A percentile compares a stretch with the other conserved stretches of the same genome.
Conservation (phyloP, 2,888 invertebrate genomes). For the Pimpla rufipes region DNA sequence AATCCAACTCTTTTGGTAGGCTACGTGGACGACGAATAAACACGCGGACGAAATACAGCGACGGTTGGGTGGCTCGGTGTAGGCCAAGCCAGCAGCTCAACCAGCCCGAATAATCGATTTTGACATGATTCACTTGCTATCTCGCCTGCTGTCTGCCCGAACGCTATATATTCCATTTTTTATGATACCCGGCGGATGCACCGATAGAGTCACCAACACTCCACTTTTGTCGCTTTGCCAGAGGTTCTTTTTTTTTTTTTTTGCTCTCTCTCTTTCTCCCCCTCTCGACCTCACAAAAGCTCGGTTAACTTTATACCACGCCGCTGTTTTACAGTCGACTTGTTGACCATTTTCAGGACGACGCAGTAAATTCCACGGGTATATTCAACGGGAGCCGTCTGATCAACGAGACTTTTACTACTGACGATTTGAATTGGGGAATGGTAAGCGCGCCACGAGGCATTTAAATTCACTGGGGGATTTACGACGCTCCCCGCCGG, state of each 20-base stretch:
- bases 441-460: slow-evolving; percentile 78
- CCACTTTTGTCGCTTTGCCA: neutral
- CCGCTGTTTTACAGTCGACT: neutral
- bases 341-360: slow-evolving; percentile 76
- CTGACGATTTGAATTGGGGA: slow-evolving; percentile 80
- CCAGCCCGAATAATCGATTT: slow-evolving; percentile 62
- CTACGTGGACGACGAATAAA: neutral
- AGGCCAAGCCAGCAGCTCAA: slow-evolving; percentile 38
- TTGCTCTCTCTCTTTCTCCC: neutral
- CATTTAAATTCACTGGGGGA: neutral
- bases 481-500: neutral
- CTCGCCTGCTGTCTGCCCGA: slow-evolving; percentile 3
- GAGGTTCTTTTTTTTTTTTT: slow-evolving; percentile 12
- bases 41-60: neutral
- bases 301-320: neutral
- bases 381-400: slow-evolving; percentile 69
- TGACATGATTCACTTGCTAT: slow-evolving; percentile 49
- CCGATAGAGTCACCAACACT: slow-evolving; percentile 19
- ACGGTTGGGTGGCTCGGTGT: neutral
- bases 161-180: slow-evolving; percentile 5
- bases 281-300: neutral
- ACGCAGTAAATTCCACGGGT: slow-evolving; percentile 74
- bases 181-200: slow-evolving; percentile 26
- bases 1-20: neutral
- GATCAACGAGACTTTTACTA: slow-evolving; percentile 71